These are phyloP conservation scores for Zoanthus sociatus DNA, from an alignment of 92 coral and sea anemone genomes.

Conservation along the genomic window DNA sequence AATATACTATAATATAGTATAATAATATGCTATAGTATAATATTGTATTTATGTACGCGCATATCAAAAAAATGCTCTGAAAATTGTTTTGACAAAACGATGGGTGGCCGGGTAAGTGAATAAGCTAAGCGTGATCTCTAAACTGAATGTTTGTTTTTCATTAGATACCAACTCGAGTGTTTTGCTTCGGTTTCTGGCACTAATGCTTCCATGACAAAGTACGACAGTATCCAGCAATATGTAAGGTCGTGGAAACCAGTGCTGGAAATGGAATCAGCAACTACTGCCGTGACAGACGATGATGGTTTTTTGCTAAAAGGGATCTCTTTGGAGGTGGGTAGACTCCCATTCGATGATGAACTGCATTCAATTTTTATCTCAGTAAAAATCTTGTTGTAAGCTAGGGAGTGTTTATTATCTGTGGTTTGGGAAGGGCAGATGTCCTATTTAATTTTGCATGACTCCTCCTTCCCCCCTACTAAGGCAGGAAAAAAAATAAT, in stretches of 20 bases:
- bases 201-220: slow-evolving; percentile 63
- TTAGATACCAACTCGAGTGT: slow-evolving; percentile 70
- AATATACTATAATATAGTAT: no score
- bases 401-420: no score
- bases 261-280: slow-evolving; percentile 89
- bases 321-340: slow-evolving; percentile 16
- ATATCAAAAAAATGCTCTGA: background rate
- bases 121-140: no score
- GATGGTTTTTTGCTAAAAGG: slow-evolving; percentile 61
- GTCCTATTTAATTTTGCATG: no score
- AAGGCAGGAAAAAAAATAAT: no score
- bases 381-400: no score
- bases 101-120: background rate
- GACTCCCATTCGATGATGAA: background rate
- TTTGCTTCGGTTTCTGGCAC: slow-evolving; percentile 68
- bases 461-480: no score
- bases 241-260: slow-evolving; percentile 81
- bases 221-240: slow-evolving; percentile 66
- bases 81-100: background rate
- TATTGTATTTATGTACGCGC: no score
- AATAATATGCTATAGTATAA: no score
- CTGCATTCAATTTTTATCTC: background rate
- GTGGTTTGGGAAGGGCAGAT: no score
- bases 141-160: no score
- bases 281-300: slow-evolving; percentile 73